phyloP scores from a whole-genome alignment of 2,888 invertebrate species.

The Formica aserva region DNA sequence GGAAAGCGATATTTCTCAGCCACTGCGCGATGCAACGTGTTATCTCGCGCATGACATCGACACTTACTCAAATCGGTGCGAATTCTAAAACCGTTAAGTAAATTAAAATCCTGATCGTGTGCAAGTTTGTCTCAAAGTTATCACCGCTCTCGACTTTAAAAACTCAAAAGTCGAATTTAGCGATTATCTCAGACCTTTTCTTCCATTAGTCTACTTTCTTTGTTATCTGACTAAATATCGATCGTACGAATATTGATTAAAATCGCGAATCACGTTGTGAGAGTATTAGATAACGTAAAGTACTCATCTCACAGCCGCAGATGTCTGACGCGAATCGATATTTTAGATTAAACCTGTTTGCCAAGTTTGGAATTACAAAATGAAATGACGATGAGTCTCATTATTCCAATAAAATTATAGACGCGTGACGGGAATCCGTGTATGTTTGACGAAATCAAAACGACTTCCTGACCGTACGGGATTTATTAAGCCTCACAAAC shows the following conservation, averaged over 20 bases:
- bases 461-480: constrained; percentile 13
- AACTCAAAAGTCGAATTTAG: background rate
- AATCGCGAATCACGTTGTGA: background rate
- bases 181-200: constrained; percentile 27
- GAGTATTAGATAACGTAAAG: background rate
- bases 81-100: constrained; percentile 31
- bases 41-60: constrained; percentile 45
- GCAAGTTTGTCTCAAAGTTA: background rate
- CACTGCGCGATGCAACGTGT: constrained; percentile 21
- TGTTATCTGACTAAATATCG: constrained; percentile 42
- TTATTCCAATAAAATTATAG: background rate
- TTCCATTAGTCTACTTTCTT: constrained; percentile 51
- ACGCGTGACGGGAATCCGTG: background rate
- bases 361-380: background rate
- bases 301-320: background rate
- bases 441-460: background rate
- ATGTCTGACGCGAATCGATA: constrained; percentile 8
- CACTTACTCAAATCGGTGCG: background rate
- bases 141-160: no score
- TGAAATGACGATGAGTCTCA: constrained; percentile 23
- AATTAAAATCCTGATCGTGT: background rate
- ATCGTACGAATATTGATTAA: constrained; percentile 45
- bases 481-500: background rate
- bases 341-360: constrained; percentile 10
- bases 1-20: constrained; percentile 43